Conservation (phyloP, 1,140 invertebrate genomes). For the Pogonomyrmex barbatus region DNA sequence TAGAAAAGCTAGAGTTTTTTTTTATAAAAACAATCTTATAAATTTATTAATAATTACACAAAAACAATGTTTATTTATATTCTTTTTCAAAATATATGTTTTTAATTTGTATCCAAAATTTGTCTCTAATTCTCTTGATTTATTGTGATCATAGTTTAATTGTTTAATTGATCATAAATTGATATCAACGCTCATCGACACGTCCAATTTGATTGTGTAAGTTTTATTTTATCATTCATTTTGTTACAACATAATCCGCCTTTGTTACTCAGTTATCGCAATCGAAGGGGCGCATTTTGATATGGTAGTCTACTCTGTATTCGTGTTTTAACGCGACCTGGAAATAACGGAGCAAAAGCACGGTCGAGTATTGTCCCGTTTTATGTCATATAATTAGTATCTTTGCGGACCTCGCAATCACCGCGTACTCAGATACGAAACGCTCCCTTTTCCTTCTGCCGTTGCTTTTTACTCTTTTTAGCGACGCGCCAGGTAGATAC, state of each 20-base stretch:
- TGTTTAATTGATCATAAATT: constrained; percentile 3
- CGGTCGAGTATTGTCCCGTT: constrained; percentile 38
- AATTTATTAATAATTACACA: background rate
- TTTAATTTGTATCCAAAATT: constrained; percentile 5
- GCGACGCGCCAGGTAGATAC: background rate
- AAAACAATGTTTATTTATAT: background rate
- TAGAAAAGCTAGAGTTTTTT: background rate
- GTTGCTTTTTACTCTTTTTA: constrained; percentile 3
- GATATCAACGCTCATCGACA: constrained; percentile 9
- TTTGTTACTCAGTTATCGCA: background rate
- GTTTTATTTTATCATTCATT: background rate
- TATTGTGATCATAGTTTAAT: background rate
- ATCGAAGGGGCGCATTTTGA: background rate
- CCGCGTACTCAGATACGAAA: background rate
- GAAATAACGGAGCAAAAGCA: constrained; percentile 22
- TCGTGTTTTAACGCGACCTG: background rate
- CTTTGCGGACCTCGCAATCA: background rate
- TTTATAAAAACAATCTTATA: constrained; percentile 3
- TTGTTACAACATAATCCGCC: background rate
- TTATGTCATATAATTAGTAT: constrained; percentile 38
- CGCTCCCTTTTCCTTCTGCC: constrained; percentile 42
- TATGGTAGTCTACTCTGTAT: background rate
- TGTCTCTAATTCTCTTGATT: constrained; percentile 8
- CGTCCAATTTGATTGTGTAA: constrained; percentile 10
- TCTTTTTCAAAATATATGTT: too few species aligned